Evolutionary conservation across 2,113 vertebrate species (phyloP).

Genomic region (Mesoclemmys tuberculata): DNA sequence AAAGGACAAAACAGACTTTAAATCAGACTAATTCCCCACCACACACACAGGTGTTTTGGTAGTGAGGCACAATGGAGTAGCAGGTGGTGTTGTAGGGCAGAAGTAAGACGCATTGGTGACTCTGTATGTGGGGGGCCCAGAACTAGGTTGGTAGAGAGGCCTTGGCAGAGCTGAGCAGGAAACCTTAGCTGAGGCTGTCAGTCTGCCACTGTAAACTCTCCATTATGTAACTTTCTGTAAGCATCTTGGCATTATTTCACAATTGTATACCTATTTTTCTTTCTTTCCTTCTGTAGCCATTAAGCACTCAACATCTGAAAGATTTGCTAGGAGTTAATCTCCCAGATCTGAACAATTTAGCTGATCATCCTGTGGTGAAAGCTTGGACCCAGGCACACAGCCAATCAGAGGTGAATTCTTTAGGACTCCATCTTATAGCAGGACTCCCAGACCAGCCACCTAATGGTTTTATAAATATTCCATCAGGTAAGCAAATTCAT

Average conservation of each 20-base stretch:
- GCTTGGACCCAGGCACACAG: slow-evolving; percentile 1
- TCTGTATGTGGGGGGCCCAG: background rate
- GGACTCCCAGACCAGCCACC: background rate
- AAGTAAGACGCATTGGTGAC: background rate
- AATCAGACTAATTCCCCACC: background rate
- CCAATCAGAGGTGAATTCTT: background rate
- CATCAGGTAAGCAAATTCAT: background rate
- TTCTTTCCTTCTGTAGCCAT: background rate
- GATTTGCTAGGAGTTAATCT: background rate
- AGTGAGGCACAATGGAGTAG: background rate
- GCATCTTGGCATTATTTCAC: background rate
- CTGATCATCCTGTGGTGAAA: background rate
- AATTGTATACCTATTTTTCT: background rate
- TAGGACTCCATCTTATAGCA: background rate
- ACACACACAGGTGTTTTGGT: background rate
- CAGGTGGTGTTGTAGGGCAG: background rate
- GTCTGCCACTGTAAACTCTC: background rate
- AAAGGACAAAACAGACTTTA: background rate
- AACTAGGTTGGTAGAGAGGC: background rate
- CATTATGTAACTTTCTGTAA: background rate
- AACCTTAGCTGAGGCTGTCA: background rate
- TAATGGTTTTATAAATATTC: background rate
- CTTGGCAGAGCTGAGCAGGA: background rate
- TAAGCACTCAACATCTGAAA: background rate
- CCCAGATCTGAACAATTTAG: background rate